phyloP scores from a whole-genome alignment of 2,113 vertebrate species.

The Thryonomys swinderianus region DNA sequence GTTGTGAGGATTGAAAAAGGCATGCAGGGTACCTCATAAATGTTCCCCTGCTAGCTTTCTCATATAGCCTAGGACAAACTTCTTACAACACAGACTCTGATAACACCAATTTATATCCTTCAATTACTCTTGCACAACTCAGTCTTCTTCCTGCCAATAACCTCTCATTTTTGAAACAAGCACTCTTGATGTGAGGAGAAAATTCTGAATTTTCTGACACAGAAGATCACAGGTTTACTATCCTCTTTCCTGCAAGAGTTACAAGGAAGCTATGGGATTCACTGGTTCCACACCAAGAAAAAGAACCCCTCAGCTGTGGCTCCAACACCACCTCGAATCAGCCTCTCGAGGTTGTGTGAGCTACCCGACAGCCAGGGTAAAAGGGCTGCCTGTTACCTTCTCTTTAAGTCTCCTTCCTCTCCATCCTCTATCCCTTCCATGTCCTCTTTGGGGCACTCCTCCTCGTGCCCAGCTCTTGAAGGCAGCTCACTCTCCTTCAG shows the following conservation, averaged over 20 bases:
- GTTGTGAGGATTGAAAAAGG: background rate
- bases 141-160: background rate
- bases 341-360: background rate
- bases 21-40: background rate
- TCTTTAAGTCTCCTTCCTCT: constrained; percentile 76
- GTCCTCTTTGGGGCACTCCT: constrained; percentile 82
- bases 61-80: background rate
- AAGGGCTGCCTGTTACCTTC: constrained; percentile 38
- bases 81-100: background rate
- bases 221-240: background rate
- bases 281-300: background rate
- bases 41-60: background rate
- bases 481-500: constrained; percentile 85
- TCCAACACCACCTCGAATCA: background rate
- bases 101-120: accelerated
- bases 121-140: too few relatives aligned
- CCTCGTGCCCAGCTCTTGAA: constrained; percentile 81
- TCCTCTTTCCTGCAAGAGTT: background rate
- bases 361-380: background rate
- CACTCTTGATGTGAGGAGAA: background rate
- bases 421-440: constrained; percentile 72
- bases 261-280: background rate
- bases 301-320: background rate
- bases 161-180: background rate
- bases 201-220: background rate